phyloP scores from a whole-genome alignment of 2,888 invertebrate genomes.

The Limnephilus marmoratus region DNA sequence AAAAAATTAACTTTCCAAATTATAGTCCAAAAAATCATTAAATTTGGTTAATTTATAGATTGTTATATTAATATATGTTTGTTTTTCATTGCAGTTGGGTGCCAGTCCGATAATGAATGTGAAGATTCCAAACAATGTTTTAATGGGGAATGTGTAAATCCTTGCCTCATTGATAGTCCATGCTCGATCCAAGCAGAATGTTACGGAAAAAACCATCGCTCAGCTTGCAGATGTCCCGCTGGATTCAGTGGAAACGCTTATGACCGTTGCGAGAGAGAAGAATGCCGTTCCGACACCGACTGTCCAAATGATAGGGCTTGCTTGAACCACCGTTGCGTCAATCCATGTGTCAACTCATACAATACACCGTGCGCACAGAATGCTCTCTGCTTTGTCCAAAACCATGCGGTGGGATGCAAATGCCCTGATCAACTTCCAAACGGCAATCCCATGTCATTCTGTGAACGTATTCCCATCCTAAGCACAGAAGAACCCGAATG shows the following conservation, averaged over 20 bases:
- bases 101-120: conserved; percentile 90
- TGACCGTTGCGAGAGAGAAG: conserved; percentile 85
- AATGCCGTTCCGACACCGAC: conserved; percentile 88
- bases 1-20: not conserved
- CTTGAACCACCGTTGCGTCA: conserved; percentile 83
- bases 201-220: conserved; percentile 86
- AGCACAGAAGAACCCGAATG: conserved; percentile 82
- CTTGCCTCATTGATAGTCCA: conserved; percentile 87
- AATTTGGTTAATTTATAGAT: conserved; percentile 40
- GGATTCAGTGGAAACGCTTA: conserved; percentile 90
- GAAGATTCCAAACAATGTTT: conserved; percentile 88
- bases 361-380: conserved; percentile 86
- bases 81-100: conserved; percentile 81
- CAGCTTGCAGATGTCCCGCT: conserved; percentile 87
- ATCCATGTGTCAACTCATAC: conserved; percentile 84
- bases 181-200: conserved; percentile 92
- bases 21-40: not conserved
- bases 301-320: conserved; percentile 88
- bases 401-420: conserved; percentile 88
- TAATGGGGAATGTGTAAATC: conserved; percentile 88
- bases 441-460: conserved; percentile 89
- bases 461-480: conserved; percentile 77
- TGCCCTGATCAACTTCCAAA: conserved; percentile 88
- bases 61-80: conserved; percentile 25
- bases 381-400: conserved; percentile 87